Evolutionary conservation across 2,888 invertebrate genomes (phyloP).

Genomic region (Masnerella sp.): DNA sequence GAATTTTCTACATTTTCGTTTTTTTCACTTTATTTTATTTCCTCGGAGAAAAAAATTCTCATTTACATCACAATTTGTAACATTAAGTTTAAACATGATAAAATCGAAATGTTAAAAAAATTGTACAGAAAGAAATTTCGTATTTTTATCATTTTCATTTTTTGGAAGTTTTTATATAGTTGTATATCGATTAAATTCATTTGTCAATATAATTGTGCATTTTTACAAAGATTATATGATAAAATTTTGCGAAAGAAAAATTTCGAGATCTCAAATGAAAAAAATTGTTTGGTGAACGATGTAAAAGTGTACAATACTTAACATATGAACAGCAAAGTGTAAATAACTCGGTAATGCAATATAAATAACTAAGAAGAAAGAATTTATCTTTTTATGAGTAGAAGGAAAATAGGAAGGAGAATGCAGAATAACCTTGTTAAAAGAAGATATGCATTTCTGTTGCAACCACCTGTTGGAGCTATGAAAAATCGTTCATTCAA

Average conservation of each 20-base stretch:
- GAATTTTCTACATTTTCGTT: too few species aligned
- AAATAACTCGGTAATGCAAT: constrained; percentile 39
- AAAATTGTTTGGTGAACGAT: not conserved
- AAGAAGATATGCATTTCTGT: constrained; percentile 59
- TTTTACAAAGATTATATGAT: too few species aligned
- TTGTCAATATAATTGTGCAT: too few species aligned
- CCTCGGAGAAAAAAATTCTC: too few species aligned
- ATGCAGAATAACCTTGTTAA: constrained; percentile 59
- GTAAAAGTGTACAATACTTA: constrained; percentile 14
- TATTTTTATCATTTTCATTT: too few species aligned
- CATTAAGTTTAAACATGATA: too few species aligned
- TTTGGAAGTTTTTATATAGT: too few species aligned
- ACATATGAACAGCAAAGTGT: constrained; percentile 28
- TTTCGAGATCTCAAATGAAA: not conserved
- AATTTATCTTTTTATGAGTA: constrained; percentile 54
- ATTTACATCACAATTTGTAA: too few species aligned
- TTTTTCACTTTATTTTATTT: too few species aligned
- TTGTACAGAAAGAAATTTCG: too few species aligned
- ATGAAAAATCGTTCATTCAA: constrained; percentile 61
- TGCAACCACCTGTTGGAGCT: constrained; percentile 61
- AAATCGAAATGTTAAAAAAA: too few species aligned
- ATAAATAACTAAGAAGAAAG: constrained; percentile 55
- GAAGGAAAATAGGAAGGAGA: constrained; percentile 53
- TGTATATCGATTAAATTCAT: too few species aligned
- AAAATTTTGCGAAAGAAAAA: constrained; percentile 13